Percentiles rank a stretch among this genome's conserved stretches.
These are phyloP conservation scores for Elegia similella DNA, from an alignment of 2,888 invertebrate species.

Conservation along the genomic window DNA sequence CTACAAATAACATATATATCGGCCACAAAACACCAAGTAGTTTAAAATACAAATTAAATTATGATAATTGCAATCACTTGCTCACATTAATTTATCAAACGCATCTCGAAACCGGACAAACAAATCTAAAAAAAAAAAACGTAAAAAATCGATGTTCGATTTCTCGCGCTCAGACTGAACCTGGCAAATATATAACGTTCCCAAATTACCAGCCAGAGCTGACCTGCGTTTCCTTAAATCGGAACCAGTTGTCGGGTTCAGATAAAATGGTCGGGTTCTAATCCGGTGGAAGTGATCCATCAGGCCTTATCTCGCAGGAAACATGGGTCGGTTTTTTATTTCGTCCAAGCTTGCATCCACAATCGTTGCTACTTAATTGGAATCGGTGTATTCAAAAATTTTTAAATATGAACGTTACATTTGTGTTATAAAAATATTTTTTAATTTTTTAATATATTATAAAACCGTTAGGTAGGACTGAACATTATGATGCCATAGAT, in stretches of 20 bases:
- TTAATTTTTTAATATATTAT: neutral
- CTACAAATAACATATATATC: too few relatives aligned
- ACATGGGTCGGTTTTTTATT: slow-evolving; percentile 27
- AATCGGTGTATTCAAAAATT: neutral
- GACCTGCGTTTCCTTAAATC: neutral
- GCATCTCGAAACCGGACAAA: slow-evolving; percentile 2
- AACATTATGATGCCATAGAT: too few relatives aligned
- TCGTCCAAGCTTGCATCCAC: slow-evolving; percentile 6
- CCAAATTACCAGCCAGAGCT: neutral
- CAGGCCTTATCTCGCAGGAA: slow-evolving; percentile 72
- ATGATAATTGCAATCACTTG: neutral
- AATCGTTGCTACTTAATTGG: slow-evolving; percentile 13
- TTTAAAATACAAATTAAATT: neutral
- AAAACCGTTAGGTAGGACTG: too few relatives aligned
- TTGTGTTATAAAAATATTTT: neutral
- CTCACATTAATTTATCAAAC: neutral
- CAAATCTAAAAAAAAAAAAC: slow-evolving; percentile 1
- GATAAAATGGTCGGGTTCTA: slow-evolving; percentile 2
- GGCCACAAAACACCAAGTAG: too few relatives aligned
- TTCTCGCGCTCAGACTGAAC: slow-evolving; percentile 10
- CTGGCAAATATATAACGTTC: slow-evolving; percentile 7
- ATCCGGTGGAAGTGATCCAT: slow-evolving; percentile 70
- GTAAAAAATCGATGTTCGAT: slow-evolving; percentile 12
- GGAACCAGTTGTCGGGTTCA: neutral
- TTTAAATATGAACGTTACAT: neutral